Evolutionary conservation across 53 echinoderm and acorn worm species (phyloP), one percentile per base, ranked within the genome.

Genomic region (Echinometra lucunter): DNA sequence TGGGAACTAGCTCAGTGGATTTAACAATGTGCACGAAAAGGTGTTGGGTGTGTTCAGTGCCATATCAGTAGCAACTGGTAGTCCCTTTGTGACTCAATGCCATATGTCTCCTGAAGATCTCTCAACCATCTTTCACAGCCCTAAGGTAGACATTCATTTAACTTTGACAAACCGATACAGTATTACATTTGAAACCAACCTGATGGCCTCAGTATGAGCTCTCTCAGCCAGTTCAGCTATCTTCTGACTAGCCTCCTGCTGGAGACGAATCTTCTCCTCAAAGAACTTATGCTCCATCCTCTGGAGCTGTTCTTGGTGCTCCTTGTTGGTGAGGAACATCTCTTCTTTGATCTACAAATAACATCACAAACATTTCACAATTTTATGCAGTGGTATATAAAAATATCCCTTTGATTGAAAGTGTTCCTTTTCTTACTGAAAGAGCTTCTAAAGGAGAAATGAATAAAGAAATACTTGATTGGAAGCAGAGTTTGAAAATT

Each of bases 201-300:
- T 96, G 30, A 99, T 98, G 15, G 99, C 99, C 92, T 99, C 98
- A 38, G 99, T 99, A 85, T 99, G 99, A 34, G 99, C 99, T 82
- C 99, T 96, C 93, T 99, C 99, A 38, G 99, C 99, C 66, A 99
- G 91, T 83, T 99, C 99, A 37, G 99, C 99, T 85, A 99, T 99
- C 91, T 99, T 99, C 94, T 99, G 99, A 72, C 99, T 99, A 28
- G 99, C 99, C 91, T 99, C 99, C 69, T 99, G 99, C 95, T 99
- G 99, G 34, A 99, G 90, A 57, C 99, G 93, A 72, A 99, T 99
- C 95, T 99, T 99, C 97, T 99, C 99, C 94, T 99, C 99, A 96
- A 99, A 99, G 96, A 99, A 99, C 88, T 99, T 99, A 95, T 99
- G 99, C 67, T 99, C 99, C 99, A 99, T 99, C 63, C 98, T 91